These are phyloP conservation scores for Xestia ashworthii DNA, from an alignment of 2,888 invertebrate genomes.

Conservation along the genomic window DNA sequence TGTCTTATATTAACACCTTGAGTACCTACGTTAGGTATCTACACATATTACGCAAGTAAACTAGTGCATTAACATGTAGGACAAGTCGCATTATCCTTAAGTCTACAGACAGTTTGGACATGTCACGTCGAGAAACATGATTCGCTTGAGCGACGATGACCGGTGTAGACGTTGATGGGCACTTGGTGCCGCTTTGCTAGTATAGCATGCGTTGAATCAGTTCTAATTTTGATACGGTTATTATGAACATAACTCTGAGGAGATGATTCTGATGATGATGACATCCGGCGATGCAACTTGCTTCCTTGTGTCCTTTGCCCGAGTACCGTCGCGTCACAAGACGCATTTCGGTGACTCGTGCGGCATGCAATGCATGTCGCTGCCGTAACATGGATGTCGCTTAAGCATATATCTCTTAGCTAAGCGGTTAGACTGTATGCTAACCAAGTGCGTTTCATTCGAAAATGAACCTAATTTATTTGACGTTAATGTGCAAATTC, in stretches of 20 bases:
- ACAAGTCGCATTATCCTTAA: conserved; percentile 32
- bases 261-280: background rate
- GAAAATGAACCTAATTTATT: background rate
- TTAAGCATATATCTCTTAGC: too few species aligned
- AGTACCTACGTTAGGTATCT: conserved; percentile 19
- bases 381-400: too few species aligned
- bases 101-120: conserved; percentile 36
- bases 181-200: background rate
- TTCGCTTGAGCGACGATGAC: conserved; percentile 15
- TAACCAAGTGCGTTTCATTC: background rate
- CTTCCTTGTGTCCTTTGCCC: background rate
- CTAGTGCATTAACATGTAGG: conserved; percentile 44
- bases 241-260: background rate
- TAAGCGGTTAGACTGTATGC: background rate
- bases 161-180: background rate
- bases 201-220: background rate
- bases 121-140: conserved; percentile 39
- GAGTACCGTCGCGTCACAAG: background rate
- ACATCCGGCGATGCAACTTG: background rate
- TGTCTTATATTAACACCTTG: conserved; percentile 32
- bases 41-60: conserved; percentile 41
- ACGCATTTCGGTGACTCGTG: background rate
- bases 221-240: background rate
- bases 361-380: background rate
- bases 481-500: background rate